Percentiles rank a stretch among this genome's conserved stretches.
These are phyloP conservation scores for Dryobota labecula DNA, from an alignment of 2,888 invertebrate genomes.

Conservation along the genomic window DNA sequence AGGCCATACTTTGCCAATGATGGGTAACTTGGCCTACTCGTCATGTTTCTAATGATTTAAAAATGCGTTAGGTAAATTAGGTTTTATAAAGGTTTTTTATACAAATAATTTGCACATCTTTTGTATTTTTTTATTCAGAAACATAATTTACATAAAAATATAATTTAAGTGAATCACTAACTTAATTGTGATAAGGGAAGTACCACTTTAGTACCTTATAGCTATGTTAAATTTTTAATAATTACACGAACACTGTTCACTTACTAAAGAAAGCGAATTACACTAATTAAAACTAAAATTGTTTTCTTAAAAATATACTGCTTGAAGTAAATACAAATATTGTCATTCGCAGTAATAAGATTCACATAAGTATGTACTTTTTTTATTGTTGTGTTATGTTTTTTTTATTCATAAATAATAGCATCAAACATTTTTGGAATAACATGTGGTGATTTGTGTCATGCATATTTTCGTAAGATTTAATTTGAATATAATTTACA, in stretches of 20 bases:
- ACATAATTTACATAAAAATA: conserved; percentile 56
- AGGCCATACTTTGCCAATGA: neutral
- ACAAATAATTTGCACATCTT: neutral
- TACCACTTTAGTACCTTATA: conserved; percentile 27
- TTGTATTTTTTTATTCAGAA: conserved; percentile 36
- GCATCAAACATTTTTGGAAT: conserved; percentile 42
- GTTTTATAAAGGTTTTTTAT: neutral
- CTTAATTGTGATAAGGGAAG: conserved; percentile 29
- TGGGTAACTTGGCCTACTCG: neutral
- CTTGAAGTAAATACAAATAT: neutral
- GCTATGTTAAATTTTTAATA: conserved; percentile 22
- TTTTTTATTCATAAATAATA: conserved; percentile 35
- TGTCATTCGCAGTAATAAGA: neutral
- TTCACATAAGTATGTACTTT: no score
- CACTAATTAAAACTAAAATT: conserved; percentile 23
- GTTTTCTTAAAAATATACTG: neutral
- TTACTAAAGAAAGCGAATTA: conserved; percentile 9
- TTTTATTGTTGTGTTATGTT: neutral
- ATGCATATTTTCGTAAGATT: conserved; percentile 15
- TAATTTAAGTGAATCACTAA: conserved; percentile 56
- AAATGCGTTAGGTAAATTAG: neutral
- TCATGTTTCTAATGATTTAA: neutral
- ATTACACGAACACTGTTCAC: conserved; percentile 11
- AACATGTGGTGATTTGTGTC: conserved; percentile 44
- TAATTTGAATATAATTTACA: conserved; percentile 7